Percentiles rank a stretch among this genome's conserved stretches.
Conservation (phyloP, 1,140 invertebrate species). For the Sarcophaga bullata region DNA sequence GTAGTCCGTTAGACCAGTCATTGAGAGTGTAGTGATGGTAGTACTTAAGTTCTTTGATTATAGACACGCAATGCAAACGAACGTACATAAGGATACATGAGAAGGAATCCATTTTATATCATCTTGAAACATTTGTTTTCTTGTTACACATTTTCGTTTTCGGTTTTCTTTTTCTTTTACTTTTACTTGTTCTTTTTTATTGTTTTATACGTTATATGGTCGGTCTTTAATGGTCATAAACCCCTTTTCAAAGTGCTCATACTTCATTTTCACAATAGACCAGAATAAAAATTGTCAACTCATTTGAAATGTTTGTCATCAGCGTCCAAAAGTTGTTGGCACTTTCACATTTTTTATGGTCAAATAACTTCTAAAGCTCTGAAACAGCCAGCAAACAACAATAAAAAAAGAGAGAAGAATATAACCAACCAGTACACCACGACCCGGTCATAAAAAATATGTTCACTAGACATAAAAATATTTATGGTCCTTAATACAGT, state of each 20-base stretch:
- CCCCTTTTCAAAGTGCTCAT: background rate
- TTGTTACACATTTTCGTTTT: background rate
- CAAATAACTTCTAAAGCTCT: constrained; percentile 6
- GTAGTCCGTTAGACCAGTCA: background rate
- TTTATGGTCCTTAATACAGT: background rate
- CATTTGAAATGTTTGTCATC: background rate
- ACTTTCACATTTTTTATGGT: background rate
- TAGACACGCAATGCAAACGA: background rate
- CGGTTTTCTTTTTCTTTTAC: background rate
- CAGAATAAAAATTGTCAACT: background rate
- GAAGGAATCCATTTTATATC: constrained; percentile 6
- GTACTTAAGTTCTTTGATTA: constrained; percentile 8
- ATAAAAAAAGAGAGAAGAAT: background rate
- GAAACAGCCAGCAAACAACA: background rate
- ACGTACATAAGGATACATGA: background rate
- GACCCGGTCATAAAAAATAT: background rate
- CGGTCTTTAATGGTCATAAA: background rate
- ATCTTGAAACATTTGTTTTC: constrained; percentile 15
- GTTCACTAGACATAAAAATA: constrained; percentile 17
- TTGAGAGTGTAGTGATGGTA: background rate
- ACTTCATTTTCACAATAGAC: background rate
- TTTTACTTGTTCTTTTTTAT: background rate
- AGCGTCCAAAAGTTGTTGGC: background rate
- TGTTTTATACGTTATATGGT: no score
- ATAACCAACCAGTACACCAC: background rate